Evolutionary conservation across 2,113 vertebrate species (phyloP).

Genomic region (Oplegnathus fasciatus): DNA sequence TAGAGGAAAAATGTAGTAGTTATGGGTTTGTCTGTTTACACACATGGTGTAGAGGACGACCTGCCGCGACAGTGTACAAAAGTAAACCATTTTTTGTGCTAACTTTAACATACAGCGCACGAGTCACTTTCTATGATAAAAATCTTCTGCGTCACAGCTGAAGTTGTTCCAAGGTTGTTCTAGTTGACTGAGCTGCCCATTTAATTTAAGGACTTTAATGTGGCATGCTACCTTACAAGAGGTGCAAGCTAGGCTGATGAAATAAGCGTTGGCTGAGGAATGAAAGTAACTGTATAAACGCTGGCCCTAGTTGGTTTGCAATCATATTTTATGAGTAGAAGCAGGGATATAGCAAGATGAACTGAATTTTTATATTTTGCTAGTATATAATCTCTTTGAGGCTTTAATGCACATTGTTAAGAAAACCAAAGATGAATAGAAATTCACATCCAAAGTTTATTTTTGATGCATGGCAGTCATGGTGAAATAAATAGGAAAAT

Average conservation of each 20-base stretch:
- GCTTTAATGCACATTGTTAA: too few relatives aligned
- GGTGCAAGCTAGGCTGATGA: not conserved
- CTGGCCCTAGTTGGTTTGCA: not conserved
- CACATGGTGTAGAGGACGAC: not conserved
- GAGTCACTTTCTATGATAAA: too few relatives aligned
- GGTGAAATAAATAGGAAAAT: too few relatives aligned
- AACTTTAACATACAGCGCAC: not conserved
- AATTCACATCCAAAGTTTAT: too few relatives aligned
- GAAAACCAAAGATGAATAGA: too few relatives aligned
- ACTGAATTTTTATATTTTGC: too few relatives aligned
- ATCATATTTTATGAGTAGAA: not conserved
- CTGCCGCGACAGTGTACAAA: not conserved
- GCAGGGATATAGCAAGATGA: not conserved
- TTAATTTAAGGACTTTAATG: not conserved
- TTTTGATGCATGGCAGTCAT: too few relatives aligned
- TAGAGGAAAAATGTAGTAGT: not conserved
- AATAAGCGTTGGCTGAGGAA: not conserved
- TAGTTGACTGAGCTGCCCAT: not conserved
- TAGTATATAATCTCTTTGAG: too few relatives aligned
- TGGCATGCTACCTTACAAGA: not conserved
- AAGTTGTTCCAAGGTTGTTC: not conserved
- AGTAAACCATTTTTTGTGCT: not conserved
- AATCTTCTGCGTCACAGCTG: too few relatives aligned
- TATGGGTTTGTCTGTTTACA: not conserved
- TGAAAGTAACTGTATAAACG: not conserved